Evolutionary conservation across 2,113 vertebrate genomes (phyloP).

Genomic region (Alethe castanea): DNA sequence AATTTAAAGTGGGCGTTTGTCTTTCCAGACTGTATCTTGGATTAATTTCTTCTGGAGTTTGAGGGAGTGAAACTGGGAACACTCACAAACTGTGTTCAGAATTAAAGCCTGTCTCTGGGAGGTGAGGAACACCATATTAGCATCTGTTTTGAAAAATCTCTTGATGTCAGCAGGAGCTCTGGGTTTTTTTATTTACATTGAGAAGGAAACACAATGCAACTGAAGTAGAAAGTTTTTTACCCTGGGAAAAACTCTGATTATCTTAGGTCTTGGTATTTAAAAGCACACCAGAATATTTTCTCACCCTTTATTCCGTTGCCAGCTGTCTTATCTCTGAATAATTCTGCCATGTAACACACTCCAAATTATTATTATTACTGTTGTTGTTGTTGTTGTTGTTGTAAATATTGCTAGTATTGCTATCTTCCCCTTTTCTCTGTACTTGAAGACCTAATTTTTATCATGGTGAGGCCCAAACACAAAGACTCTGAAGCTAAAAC

Average conservation of each 20-base stretch:
- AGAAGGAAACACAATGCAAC: not conserved
- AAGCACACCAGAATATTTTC: not conserved
- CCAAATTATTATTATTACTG: not conserved
- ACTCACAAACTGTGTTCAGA: not conserved
- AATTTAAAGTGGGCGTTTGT: not conserved
- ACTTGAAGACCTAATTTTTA: not conserved
- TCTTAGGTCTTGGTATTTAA: not conserved
- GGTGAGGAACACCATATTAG: not conserved
- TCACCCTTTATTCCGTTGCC: not conserved
- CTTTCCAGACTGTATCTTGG: not conserved
- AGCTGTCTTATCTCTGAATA: not conserved
- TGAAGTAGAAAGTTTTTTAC: not conserved
- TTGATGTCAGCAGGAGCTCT: not conserved
- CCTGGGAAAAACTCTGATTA: not conserved
- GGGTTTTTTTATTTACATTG: not conserved
- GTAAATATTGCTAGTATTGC: not conserved
- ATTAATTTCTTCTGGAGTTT: not conserved
- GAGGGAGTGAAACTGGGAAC: not conserved
- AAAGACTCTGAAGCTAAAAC: not conserved
- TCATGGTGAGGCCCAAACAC: not conserved
- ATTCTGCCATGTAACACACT: not conserved
- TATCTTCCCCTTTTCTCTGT: not conserved
- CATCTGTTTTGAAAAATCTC: not conserved
- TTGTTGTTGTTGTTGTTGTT: not conserved
- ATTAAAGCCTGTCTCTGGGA: not conserved